Base-by-base conservation (phyloP, 2,888 invertebrate genomes). In the Sinodicranocentrus sp. region DNA sequence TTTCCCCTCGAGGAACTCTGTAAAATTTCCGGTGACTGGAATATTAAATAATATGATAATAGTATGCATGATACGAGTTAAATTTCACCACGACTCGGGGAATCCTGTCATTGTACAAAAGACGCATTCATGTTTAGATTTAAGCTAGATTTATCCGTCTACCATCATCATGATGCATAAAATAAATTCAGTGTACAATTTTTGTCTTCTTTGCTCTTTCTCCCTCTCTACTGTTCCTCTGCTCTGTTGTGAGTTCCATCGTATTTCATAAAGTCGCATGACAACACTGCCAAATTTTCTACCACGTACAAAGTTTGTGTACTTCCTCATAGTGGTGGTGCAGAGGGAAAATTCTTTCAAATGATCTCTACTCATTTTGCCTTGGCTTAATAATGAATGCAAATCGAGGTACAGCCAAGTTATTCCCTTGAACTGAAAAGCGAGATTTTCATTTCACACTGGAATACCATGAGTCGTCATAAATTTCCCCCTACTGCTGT, bases 341-440 rank as follows among this genome's bases (percentile, higher is more conserved):
- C 15, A 5, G 67, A 59, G n/a, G 17, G 61, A 73, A 73, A 72
- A 59, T 72, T 72, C 72, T 59, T 59, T 72, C 59, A 71, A 71
- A 71, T 72, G 59, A 71, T 59, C 72, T 61, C 44, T 48, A 33
- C 61, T 75, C 65, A 75, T 21, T 65, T 48, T 73, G 43, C 59
- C 68, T 70, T 19, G 44, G 28, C 59, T 43, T 68, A 43, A 77
- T 68, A 77, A 77, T 61, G 68, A 59, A 77, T 77, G 77, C 68
- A 77, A 77, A 77, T 77, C n/a, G n/a, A n/a, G n/a, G n/a, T n/a
- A n/a, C n/a, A n/a, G n/a, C n/a, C n/a, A n/a, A n/a, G n/a, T n/a
- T n/a, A n/a, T n/a, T n/a, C n/a, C n/a, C n/a, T n/a, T n/a, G n/a
- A n/a, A n/a, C n/a, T n/a, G n/a, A n/a, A n/a, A n/a, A n/a, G n/a